Evolutionary conservation across 2,797 vertebrate genomes (phyloP).

Genomic region (Onychomys leucogaster): DNA sequence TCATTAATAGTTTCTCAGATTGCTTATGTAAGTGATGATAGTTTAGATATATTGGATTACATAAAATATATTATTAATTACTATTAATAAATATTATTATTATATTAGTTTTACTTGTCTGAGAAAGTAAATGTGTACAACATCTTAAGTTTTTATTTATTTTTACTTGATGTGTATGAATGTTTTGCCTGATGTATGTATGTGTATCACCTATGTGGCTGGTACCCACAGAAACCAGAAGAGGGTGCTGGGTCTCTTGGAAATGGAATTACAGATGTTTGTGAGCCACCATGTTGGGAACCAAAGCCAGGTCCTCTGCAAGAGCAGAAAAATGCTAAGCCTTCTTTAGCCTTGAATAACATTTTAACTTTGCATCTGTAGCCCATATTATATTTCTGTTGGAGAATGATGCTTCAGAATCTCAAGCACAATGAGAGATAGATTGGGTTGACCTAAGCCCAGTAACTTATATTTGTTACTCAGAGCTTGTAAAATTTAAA

Average conservation of each 20-base stretch:
- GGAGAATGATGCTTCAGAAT: neutral
- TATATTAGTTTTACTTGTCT: neutral
- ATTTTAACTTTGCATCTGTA: neutral
- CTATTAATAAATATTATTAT: neutral
- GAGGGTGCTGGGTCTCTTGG: neutral
- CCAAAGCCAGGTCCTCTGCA: neutral
- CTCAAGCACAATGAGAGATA: neutral
- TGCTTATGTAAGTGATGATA: neutral
- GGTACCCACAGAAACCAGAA: neutral
- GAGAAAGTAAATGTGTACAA: neutral
- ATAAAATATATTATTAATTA: neutral
- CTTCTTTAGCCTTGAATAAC: neutral
- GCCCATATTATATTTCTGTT: neutral
- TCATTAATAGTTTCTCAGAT: slow-evolving; percentile 27
- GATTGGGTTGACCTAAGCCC: neutral
- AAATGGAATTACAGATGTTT: neutral
- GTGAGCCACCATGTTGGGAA: neutral
- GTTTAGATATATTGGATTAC: neutral
- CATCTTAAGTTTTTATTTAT: neutral
- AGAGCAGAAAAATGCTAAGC: neutral
- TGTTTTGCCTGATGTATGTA: neutral
- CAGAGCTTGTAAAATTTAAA: slow-evolving; percentile 16
- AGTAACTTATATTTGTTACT: slow-evolving; percentile 8
- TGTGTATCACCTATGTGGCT: neutral
- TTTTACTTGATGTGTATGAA: neutral